Percentiles rank a stretch among this genome's conserved stretches.
Conservation (phyloP, 2,888 invertebrate species). For the Archips crataeganus region DNA sequence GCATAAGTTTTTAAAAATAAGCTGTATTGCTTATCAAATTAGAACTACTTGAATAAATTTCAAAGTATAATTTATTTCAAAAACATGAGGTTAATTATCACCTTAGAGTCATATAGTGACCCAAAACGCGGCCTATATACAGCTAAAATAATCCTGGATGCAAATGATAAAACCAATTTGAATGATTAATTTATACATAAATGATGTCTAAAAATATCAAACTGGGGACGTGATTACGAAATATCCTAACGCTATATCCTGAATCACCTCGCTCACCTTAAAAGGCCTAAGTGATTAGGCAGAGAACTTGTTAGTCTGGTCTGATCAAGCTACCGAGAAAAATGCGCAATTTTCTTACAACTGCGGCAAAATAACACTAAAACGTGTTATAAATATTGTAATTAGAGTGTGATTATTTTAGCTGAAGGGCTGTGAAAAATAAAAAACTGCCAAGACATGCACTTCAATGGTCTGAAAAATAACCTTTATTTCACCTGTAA, state of each 20-base stretch:
- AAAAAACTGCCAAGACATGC: no score
- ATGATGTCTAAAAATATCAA: constrained; percentile 23
- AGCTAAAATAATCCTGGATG: no score
- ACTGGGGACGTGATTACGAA: constrained; percentile 24
- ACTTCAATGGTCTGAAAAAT: no score
- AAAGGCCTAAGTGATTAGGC: constrained; percentile 42
- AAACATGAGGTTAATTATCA: background rate
- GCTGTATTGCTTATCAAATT: no score
- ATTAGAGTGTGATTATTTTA: background rate
- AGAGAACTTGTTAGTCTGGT: constrained; percentile 40
- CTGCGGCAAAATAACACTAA: constrained; percentile 20
- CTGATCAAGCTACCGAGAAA: constrained; percentile 27
- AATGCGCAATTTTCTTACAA: constrained; percentile 36
- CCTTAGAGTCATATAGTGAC: background rate
- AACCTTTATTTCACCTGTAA: no score
- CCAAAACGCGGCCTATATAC: background rate
- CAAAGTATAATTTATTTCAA: background rate
- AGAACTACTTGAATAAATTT: background rate
- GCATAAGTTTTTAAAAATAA: no score
- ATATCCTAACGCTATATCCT: constrained; percentile 43
- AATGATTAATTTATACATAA: background rate
- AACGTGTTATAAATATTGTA: constrained; percentile 6
- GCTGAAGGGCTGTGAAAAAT: background rate
- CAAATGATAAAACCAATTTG: background rate
- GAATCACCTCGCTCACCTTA: constrained; percentile 47